A percentile compares a stretch with the other conserved stretches of the same genome.
phyloP scores from a whole-genome alignment of 1,140 invertebrate genomes.

The Phocides pigmalion region DNA sequence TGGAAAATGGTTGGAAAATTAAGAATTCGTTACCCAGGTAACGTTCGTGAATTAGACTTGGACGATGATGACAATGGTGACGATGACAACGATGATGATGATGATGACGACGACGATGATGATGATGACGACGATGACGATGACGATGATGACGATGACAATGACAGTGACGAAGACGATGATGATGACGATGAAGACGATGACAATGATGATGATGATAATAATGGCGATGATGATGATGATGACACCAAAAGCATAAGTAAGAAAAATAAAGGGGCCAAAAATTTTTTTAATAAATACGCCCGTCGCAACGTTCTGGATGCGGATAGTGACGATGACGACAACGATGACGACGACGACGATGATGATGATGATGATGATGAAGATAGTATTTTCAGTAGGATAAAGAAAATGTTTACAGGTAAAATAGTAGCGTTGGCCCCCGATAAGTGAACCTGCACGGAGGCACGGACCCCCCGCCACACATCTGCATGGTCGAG shows the following conservation, averaged over 20 bases:
- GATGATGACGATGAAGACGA: slow-evolving; percentile 73
- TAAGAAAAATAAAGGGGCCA: slow-evolving; percentile 49
- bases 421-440: slow-evolving; percentile 79
- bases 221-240: slow-evolving; percentile 82
- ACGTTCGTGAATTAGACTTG: slow-evolving; percentile 49
- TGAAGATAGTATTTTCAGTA: slow-evolving; percentile 80
- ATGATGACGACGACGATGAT: slow-evolving; percentile 78
- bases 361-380: slow-evolving; percentile 84
- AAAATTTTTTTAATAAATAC: slow-evolving; percentile 43
- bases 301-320: slow-evolving; percentile 49
- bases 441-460: slow-evolving; percentile 72
- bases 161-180: slow-evolving; percentile 73
- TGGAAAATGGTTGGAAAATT: slow-evolving; percentile 29
- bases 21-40: slow-evolving; percentile 31
- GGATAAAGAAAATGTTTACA: slow-evolving; percentile 80
- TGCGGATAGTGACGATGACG: slow-evolving; percentile 45
- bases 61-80: slow-evolving; percentile 81
- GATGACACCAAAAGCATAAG: slow-evolving; percentile 64
- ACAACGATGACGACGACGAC: slow-evolving; percentile 79
- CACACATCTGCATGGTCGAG: slow-evolving; percentile 82
- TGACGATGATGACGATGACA: slow-evolving; percentile 75
- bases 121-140: slow-evolving; percentile 79
- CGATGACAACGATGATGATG: slow-evolving; percentile 80
- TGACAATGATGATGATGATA: slow-evolving; percentile 74
- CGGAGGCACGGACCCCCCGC: slow-evolving; percentile 69